These are phyloP conservation scores for Autographa pulchrina DNA, from an alignment of 2,888 invertebrate species.

Conservation along the genomic window DNA sequence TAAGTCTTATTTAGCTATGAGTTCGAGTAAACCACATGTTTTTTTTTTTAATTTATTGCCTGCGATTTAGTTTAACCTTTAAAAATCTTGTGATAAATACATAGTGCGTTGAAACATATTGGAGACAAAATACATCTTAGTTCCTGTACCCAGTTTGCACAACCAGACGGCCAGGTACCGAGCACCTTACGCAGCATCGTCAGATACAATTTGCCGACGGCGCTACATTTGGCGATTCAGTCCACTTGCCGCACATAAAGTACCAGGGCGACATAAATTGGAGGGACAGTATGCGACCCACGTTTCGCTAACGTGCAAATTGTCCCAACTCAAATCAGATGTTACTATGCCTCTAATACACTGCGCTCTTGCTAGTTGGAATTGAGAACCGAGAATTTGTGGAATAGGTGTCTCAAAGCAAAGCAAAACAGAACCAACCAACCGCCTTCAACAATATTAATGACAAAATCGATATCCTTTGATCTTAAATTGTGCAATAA, in stretches of 20 bases:
- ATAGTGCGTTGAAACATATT: too few species aligned
- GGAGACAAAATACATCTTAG: too few species aligned
- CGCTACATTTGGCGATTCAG: slow-evolving; percentile 18
- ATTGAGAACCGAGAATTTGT: not conserved
- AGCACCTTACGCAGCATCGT: slow-evolving; percentile 14
- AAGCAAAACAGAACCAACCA: not conserved
- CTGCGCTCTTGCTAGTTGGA: slow-evolving; percentile 10
- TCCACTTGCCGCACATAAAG: slow-evolving; percentile 12
- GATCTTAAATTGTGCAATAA: not conserved
- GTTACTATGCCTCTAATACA: slow-evolving; percentile 16
- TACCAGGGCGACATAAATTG: slow-evolving; percentile 31
- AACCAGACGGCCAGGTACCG: too few species aligned
- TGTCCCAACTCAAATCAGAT: slow-evolving; percentile 29
- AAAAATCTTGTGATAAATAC: too few species aligned
- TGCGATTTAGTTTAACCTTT: too few species aligned
- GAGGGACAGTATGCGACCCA: slow-evolving; percentile 29
- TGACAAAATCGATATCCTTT: not conserved
- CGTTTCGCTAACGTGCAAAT: slow-evolving; percentile 33
- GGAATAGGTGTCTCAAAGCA: slow-evolving; percentile 3
- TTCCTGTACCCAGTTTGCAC: too few species aligned
- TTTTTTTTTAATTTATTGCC: too few species aligned
- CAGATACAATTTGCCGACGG: slow-evolving; percentile 3
- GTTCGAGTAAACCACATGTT: too few species aligned
- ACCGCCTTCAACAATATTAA: not conserved
- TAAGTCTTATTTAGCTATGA: too few species aligned